Evolutionary conservation across 2,888 invertebrate genomes (phyloP), one percentile per base, ranked within the genome.

Genomic region (Ichneumon xanthorius): DNA sequence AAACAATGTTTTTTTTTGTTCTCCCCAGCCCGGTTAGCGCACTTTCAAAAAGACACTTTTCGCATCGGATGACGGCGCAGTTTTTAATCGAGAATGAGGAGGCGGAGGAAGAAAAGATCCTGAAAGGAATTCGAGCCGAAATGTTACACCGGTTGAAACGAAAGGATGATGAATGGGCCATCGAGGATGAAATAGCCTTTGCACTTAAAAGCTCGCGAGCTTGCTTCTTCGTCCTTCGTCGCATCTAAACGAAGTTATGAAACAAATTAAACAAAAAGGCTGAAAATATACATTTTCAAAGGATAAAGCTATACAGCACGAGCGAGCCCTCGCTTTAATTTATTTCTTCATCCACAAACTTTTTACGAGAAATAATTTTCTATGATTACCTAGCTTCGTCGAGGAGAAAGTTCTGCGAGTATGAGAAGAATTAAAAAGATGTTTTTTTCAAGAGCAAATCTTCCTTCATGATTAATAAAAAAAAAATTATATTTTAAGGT

Each of bases 31-130:
- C 5, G 7, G 48, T 65, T 65, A 63, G 63, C 75, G 63, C 75
- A 75, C 50, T 75, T 63, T 75, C 33, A 33, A 61, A 75, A 63
- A 75, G 65, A 50, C 33, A 30, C 48, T 50, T 19, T 48, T 19
- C 19, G 33, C 11, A 58, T 63, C 19, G 0, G 58, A 75, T 75
- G 75, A 75, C 75, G 75, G 11, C 30, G 33, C 63, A 45, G 5
- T 19, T 50, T 75, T 65, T 37, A 61, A 63, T 50, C 33, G 2
- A 9, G 6, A 50, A 19, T 16, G 16, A 48, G 48, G 19, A 19
- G 33, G 30, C n/a, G 3, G 19, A 30, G 14, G 14, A 30, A 50
- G 33, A 63, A 75, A 63, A 75, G 50, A 19, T 7, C 30, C n/a
- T 2, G 5, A 61, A 30, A 14, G 58, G 48, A 50, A 48, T 19